A percentile compares a stretch with the other conserved stretches of the same genome.
Conservation (phyloP, 1,140 invertebrate species). For the Phortica variegata region DNA sequence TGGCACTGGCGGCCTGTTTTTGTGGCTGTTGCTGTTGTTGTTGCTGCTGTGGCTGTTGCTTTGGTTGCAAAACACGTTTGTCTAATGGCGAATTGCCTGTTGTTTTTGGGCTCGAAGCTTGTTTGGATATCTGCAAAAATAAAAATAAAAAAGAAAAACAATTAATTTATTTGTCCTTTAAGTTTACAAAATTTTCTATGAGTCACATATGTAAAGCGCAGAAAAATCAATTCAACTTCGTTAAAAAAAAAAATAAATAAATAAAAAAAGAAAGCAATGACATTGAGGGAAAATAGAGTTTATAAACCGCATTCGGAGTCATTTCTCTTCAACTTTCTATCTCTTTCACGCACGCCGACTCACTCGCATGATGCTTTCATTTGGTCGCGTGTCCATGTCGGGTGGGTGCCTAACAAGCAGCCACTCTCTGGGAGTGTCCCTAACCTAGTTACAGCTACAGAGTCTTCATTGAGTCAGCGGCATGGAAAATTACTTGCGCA, state of each 20-base stretch:
- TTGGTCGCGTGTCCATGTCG: too few species aligned
- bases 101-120: conserved; percentile 44
- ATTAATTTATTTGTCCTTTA: neutral
- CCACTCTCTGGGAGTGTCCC: conserved; percentile 31
- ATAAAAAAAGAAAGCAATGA: too few species aligned
- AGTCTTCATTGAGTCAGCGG: neutral
- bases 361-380: conserved; percentile 1
- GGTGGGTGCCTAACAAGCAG: neutral
- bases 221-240: conserved; percentile 42
- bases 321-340: neutral
- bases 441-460: conserved; percentile 33
- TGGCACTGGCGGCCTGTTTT: conserved; percentile 24
- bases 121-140: conserved; percentile 52
- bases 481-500: conserved; percentile 32
- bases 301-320: too few species aligned
- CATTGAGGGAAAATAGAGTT: too few species aligned
- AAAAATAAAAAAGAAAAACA: conserved; percentile 5
- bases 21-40: conserved; percentile 48
- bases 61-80: conserved; percentile 58
- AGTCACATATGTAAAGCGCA: neutral
- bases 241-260: too few species aligned
- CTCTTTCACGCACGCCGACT: conserved; percentile 16
- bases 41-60: conserved; percentile 45
- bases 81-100: conserved; percentile 50
- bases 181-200: neutral